These are phyloP conservation scores for Apodemia hepburni DNA, from an alignment of 2,888 invertebrate species.

Conservation along the genomic window DNA sequence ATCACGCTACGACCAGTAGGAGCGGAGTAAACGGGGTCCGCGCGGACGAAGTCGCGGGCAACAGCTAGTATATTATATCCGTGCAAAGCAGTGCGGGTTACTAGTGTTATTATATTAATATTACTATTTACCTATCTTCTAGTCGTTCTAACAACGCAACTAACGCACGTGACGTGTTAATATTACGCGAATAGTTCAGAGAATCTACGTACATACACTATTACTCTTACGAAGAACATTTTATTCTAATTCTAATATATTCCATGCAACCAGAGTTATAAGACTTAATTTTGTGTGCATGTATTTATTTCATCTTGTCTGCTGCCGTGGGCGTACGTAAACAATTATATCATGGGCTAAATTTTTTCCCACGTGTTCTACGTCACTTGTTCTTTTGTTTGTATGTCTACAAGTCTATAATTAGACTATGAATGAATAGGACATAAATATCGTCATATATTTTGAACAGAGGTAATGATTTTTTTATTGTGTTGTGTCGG, in stretches of 20 bases:
- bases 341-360: slow-evolving; percentile 39
- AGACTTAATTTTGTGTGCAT: slow-evolving; percentile 16
- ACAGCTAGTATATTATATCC: too few relatives aligned
- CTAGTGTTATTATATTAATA: background rate
- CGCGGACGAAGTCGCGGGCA: too few relatives aligned
- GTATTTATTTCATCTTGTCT: slow-evolving; percentile 13
- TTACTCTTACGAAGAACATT: background rate
- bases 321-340: slow-evolving; percentile 34
- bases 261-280: background rate
- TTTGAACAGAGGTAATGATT: slow-evolving; percentile 24
- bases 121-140: background rate
- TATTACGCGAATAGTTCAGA: slow-evolving; percentile 8
- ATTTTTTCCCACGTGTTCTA: slow-evolving; percentile 41
- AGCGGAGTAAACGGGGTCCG: too few relatives aligned
- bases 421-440: slow-evolving; percentile 47
- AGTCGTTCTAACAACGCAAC: background rate
- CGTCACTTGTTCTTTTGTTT: slow-evolving; percentile 31
- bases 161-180: background rate
- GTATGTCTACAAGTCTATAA: slow-evolving; percentile 36
- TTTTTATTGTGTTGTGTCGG: background rate
- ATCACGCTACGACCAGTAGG: too few relatives aligned
- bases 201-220: background rate
- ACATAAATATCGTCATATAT: slow-evolving; percentile 37
- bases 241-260: slow-evolving; percentile 6
- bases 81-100: too few relatives aligned